Conservation (phyloP, 1,140 invertebrate genomes). For the Aphelenchoides besseyi region DNA sequence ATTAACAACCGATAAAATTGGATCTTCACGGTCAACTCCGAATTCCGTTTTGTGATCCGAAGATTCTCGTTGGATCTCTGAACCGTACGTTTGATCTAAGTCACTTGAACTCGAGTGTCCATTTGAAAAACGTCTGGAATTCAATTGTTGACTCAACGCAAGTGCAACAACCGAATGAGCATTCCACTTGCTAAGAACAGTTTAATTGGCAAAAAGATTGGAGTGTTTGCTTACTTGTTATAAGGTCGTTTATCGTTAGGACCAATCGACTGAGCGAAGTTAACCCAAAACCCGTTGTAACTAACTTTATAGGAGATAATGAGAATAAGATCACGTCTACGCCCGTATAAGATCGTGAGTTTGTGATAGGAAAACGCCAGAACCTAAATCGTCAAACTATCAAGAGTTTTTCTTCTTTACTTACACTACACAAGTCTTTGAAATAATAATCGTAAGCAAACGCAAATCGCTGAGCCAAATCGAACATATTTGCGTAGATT, state of each 20-base stretch:
- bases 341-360: neutral
- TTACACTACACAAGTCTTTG: too few relatives aligned
- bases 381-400: too few relatives aligned
- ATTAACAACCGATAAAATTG: neutral
- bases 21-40: too few relatives aligned
- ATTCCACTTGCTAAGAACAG: constrained; percentile 1
- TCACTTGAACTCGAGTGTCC: neutral
- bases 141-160: neutral
- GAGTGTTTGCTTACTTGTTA: neutral
- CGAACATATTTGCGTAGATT: constrained; percentile 9
- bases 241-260: neutral
- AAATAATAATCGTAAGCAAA: neutral
- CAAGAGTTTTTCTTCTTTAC: too few relatives aligned
- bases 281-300: neutral
- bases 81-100: neutral
- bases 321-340: neutral
- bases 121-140: neutral
- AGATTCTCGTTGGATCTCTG: neutral
- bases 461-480: neutral
- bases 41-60: too few relatives aligned
- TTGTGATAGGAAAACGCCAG: neutral
- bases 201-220: neutral
- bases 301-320: neutral
- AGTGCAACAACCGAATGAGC: neutral
- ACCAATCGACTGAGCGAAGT: neutral